phyloP scores from a whole-genome alignment of 1,140 invertebrate species.

The Musca vetustissima region DNA sequence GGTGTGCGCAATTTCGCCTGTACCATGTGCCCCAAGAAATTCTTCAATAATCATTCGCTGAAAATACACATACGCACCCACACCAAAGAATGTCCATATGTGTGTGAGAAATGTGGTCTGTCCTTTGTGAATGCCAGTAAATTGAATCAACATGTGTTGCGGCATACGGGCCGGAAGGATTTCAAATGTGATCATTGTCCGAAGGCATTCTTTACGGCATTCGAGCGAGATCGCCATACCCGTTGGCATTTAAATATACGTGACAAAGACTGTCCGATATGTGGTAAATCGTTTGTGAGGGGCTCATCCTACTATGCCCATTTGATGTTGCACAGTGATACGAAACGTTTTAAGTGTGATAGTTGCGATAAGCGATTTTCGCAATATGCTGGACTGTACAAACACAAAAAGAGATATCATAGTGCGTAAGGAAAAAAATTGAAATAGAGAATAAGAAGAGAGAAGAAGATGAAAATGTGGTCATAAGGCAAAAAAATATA shows the following conservation, averaged over 20 bases:
- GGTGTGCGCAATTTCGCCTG: conserved; percentile 37
- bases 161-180: conserved; percentile 73
- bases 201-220: conserved; percentile 62
- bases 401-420: conserved; percentile 54
- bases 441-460: neutral
- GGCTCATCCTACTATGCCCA: conserved; percentile 62
- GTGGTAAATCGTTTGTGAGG: conserved; percentile 64
- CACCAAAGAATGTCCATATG: conserved; percentile 48
- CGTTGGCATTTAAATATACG: conserved; percentile 46
- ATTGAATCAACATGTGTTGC: conserved; percentile 59
- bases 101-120: conserved; percentile 45
- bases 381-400: conserved; percentile 62
- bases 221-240: conserved; percentile 42
- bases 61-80: conserved; percentile 43
- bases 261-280: conserved; percentile 59
- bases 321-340: conserved; percentile 62
- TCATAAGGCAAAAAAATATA: neutral
- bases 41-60: conserved; percentile 42
- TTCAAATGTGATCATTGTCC: conserved; percentile 69
- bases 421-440: neutral
- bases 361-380: conserved; percentile 60
- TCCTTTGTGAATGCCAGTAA: conserved; percentile 57
- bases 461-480: neutral
- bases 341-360: conserved; percentile 58
- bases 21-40: conserved; percentile 44